Conservation (phyloP, 53 echinoderm and acorn worm species). For the Echinarachnius parma region DNA sequence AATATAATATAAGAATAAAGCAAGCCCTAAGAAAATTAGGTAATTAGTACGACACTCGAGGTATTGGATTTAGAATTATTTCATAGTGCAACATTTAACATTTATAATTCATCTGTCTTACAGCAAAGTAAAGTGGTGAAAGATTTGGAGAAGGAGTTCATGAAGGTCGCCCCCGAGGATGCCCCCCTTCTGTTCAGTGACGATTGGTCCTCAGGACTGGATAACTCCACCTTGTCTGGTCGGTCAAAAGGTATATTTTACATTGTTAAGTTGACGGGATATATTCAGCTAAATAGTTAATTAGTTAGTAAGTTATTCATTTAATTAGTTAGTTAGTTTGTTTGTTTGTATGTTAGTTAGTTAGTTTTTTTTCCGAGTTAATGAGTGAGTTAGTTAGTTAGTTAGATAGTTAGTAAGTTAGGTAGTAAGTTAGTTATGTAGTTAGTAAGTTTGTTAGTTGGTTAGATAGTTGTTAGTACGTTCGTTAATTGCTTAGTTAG, state of each 20-base stretch:
- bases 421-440: too few species aligned
- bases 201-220: conserved; percentile 49
- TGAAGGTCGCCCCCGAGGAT: conserved; percentile 73
- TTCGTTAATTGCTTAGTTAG: not conserved
- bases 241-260: conserved; percentile 51
- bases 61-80: too few species aligned
- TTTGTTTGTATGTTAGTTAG: not conserved
- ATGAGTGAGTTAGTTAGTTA: not conserved
- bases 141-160: conserved; percentile 73
- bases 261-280: too few species aligned
- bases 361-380: not conserved
- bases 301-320: not conserved
- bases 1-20: too few species aligned
- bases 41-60: too few species aligned
- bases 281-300: not conserved
- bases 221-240: conserved; percentile 52
- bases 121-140: conserved; percentile 71
- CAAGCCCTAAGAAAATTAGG: too few species aligned
- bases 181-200: conserved; percentile 61
- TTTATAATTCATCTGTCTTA: too few species aligned
- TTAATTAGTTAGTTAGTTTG: not conserved
- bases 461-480: not conserved
- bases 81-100: too few species aligned
- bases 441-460: not conserved
- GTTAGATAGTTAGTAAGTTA: not conserved